These are phyloP conservation scores for Pseudachorutes palmiensis DNA, from an alignment of 1,140 invertebrate genomes.

Conservation along the genomic window DNA sequence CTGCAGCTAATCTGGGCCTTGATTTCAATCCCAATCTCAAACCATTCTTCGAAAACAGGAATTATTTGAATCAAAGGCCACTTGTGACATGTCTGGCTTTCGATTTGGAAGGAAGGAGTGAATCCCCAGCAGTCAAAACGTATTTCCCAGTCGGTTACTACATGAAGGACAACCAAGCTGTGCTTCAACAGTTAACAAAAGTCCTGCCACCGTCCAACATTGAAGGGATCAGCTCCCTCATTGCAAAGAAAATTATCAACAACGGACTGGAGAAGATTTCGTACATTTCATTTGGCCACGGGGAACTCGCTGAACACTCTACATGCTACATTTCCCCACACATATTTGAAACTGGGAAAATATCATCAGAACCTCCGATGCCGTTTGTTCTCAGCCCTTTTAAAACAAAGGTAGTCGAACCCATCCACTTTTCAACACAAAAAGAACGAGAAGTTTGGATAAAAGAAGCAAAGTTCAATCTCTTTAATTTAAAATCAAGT, in stretches of 20 bases:
- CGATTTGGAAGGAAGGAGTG: too few species aligned
- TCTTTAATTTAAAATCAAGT: conserved; percentile 1
- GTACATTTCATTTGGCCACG: not conserved
- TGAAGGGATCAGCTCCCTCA: not conserved
- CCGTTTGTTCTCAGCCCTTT: not conserved
- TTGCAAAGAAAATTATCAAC: not conserved
- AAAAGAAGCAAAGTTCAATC: conserved; percentile 13
- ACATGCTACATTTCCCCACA: not conserved
- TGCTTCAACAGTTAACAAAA: too few species aligned
- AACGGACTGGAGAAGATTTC: too few species aligned
- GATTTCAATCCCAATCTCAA: too few species aligned
- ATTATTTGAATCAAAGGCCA: too few species aligned
- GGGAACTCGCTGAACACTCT: not conserved
- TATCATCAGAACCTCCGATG: not conserved
- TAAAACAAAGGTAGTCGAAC: not conserved
- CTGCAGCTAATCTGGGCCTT: not conserved
- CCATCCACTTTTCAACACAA: not conserved
- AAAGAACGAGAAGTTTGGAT: not conserved
- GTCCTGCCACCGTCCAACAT: not conserved
- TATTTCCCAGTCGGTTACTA: too few species aligned
- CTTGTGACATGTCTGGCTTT: too few species aligned
- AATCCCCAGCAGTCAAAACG: too few species aligned
- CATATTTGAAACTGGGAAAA: not conserved
- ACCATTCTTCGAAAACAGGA: too few species aligned
- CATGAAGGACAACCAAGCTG: too few species aligned